Evolutionary conservation across 2,113 vertebrate species (phyloP).

Genomic region (Nothobranchius furzeri): DNA sequence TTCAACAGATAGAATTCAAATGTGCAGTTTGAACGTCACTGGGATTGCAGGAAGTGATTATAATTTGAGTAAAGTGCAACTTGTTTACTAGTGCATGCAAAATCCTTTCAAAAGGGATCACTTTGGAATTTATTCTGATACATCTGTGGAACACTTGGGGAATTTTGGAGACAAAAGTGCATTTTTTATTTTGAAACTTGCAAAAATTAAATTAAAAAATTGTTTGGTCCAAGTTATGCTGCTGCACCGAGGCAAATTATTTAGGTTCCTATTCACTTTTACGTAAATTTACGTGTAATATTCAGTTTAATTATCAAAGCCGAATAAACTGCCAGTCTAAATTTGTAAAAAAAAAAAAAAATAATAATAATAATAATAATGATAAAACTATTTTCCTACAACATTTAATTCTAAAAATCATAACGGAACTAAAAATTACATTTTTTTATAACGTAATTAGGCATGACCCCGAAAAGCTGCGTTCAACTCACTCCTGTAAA

Average conservation of each 20-base stretch:
- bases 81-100: too few species aligned
- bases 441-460: not conserved
- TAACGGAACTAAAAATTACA: not conserved
- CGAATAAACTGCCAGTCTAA: not conserved
- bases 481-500: not conserved
- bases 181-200: too few species aligned
- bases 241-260: not conserved
- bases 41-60: too few species aligned
- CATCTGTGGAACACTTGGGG: too few species aligned
- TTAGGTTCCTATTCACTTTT: not conserved
- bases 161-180: too few species aligned
- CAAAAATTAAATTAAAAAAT: not conserved
- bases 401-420: not conserved
- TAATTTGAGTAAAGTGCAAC: too few species aligned
- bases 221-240: not conserved
- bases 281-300: too few species aligned
- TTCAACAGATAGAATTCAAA: not conserved
- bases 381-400: accelerated
- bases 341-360: accelerated
- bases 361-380: too few species aligned
- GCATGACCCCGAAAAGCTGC: not conserved
- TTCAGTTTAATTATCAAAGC: not conserved
- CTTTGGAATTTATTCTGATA: too few species aligned
- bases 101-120: too few species aligned
- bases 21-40: not conserved